Conservation (phyloP, 2,113 vertebrate genomes). For the Platichthys stellatus region DNA sequence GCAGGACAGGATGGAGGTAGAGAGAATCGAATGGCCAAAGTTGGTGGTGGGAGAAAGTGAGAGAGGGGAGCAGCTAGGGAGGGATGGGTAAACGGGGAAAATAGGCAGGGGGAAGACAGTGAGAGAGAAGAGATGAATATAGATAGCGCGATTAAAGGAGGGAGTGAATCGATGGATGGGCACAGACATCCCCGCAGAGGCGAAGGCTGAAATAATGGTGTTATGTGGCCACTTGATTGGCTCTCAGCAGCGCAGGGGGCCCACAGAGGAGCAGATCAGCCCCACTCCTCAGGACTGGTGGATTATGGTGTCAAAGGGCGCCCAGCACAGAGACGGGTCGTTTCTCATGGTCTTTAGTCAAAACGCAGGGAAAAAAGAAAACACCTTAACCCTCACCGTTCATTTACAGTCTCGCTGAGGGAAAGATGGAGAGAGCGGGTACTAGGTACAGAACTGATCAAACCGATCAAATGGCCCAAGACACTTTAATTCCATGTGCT, state of each 20-base stretch:
- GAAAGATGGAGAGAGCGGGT: background rate
- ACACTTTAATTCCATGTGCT: no score
- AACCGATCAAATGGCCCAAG: no score
- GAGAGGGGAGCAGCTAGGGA: slow-evolving; percentile 8
- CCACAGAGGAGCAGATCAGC: slow-evolving; percentile 49
- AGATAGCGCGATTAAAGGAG: slow-evolving; percentile 51
- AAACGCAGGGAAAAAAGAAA: slow-evolving; percentile 32
- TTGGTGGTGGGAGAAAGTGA: slow-evolving; percentile 23
- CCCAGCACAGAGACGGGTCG: slow-evolving; percentile 46
- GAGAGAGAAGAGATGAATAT: slow-evolving; percentile 49
- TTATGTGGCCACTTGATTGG: slow-evolving; percentile 65
- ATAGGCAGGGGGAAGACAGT: slow-evolving; percentile 27
- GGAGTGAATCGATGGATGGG: slow-evolving; percentile 54
- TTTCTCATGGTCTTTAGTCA: slow-evolving; percentile 48
- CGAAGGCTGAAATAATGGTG: slow-evolving; percentile 63
- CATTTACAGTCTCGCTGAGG: background rate
- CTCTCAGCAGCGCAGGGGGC: slow-evolving; percentile 48
- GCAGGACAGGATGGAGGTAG: slow-evolving; percentile 24
- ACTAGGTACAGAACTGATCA: background rate
- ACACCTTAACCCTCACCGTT: slow-evolving; percentile 1
- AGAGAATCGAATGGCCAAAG: slow-evolving; percentile 17
- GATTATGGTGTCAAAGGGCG: slow-evolving; percentile 59
- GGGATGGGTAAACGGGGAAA: background rate
- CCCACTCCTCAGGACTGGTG: slow-evolving; percentile 42
- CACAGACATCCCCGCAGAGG: slow-evolving; percentile 52